Conservation (phyloP, 92 coral and sea anemone genomes). For the Zoanthus sansibaricus region DNA sequence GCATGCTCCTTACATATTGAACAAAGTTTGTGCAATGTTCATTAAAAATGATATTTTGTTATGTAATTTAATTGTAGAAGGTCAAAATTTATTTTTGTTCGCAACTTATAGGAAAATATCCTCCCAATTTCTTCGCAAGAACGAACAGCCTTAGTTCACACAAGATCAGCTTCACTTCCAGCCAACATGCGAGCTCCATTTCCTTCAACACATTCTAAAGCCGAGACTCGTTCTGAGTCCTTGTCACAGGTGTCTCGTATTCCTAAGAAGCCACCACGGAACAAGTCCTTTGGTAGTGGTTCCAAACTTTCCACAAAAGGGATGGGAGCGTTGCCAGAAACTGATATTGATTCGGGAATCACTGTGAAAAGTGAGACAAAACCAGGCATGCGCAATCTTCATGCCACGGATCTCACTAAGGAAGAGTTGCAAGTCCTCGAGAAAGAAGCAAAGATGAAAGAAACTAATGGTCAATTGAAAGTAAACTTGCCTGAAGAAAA, state of each 20-base stretch:
- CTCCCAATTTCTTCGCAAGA: constrained; percentile 37
- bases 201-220: constrained; percentile 11
- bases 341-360: constrained; percentile 88
- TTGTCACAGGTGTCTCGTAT: constrained; percentile 37
- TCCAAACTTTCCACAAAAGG: constrained; percentile 62
- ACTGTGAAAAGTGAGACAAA: constrained; percentile 62
- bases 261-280: constrained; percentile 62
- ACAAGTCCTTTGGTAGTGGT: constrained; percentile 71
- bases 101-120: background rate
- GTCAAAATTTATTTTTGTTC: background rate
- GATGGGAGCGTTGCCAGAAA: constrained; percentile 78
- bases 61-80: background rate
- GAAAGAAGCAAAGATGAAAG: constrained; percentile 38
- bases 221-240: constrained; percentile 41
- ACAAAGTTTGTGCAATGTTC: no score
- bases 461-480: background rate
- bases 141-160: constrained; percentile 45
- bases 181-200: constrained; percentile 61
- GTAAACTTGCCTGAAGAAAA: constrained; percentile 29
- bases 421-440: constrained; percentile 40
- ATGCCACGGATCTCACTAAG: constrained; percentile 67
- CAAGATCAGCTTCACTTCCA: constrained; percentile 77
- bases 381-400: constrained; percentile 77
- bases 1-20: no score
- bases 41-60: no score